Percentiles rank a stretch among this genome's conserved stretches.
Conservation (phyloP, 2,113 vertebrate genomes). For the Hyperoodon ampullatus region DNA sequence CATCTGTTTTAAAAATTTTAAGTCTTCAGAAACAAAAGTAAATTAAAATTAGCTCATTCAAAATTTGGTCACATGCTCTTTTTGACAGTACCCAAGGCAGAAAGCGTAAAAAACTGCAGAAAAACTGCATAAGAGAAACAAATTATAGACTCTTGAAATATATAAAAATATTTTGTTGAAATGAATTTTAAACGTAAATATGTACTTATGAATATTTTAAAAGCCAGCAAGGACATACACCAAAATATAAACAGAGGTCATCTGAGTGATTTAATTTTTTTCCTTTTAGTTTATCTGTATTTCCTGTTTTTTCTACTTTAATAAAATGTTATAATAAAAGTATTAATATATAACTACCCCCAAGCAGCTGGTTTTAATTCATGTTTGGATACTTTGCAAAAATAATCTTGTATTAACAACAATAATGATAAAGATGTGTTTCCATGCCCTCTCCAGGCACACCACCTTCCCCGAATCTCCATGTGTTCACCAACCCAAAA, state of each 20-base stretch:
- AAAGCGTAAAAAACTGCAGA: background rate
- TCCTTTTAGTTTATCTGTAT: background rate
- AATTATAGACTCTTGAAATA: background rate
- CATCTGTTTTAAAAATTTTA: background rate
- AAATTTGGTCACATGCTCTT: background rate
- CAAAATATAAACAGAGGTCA: constrained; percentile 27
- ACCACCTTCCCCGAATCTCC: background rate
- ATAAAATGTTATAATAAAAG: background rate
- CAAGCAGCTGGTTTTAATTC: background rate
- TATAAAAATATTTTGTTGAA: background rate
- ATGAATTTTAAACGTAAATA: constrained; percentile 5
- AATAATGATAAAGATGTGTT: background rate
- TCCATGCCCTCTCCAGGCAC: background rate
- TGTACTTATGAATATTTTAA: background rate
- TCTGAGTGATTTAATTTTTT: background rate
- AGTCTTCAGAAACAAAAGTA: constrained; percentile 8
- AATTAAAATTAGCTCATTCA: background rate
- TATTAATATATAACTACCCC: background rate
- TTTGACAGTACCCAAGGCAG: background rate
- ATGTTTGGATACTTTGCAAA: background rate
- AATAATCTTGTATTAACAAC: background rate
- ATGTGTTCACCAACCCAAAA: background rate
- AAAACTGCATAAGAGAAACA: background rate
- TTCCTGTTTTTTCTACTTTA: background rate
- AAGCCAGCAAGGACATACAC: background rate